Percentiles rank a stretch among this genome's conserved stretches.
phyloP scores from a whole-genome alignment of 2,113 vertebrate species.

The Alectura lathami region DNA sequence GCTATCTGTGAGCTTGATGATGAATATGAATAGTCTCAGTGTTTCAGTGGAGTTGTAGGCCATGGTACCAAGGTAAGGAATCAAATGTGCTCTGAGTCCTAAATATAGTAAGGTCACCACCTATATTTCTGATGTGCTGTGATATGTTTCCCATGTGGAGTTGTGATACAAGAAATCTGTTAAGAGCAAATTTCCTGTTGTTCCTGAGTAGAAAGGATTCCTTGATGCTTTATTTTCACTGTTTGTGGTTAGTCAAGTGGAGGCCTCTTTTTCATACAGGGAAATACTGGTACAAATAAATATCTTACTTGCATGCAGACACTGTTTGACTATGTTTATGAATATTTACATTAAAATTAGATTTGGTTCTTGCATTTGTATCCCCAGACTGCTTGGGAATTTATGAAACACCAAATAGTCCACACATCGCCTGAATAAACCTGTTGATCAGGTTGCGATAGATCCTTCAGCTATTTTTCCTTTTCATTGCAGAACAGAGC shows the following conservation, averaged over 20 bases:
- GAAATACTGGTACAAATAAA: not conserved
- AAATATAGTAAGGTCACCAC: not conserved
- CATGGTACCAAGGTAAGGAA: not conserved
- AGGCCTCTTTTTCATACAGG: not conserved
- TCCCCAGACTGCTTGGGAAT: not conserved
- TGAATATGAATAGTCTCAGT: not conserved
- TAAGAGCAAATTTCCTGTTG: not conserved
- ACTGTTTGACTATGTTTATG: not conserved
- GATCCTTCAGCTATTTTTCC: not conserved
- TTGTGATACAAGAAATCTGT: not conserved
- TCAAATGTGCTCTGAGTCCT: not conserved
- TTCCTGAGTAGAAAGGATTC: not conserved
- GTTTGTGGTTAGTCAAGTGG: not conserved
- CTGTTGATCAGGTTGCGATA: not conserved
- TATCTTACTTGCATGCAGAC: not conserved
- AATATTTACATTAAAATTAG: conserved; percentile 35
- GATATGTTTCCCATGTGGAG: not conserved
- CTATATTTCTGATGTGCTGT: not conserved
- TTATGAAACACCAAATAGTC: conserved; percentile 24
- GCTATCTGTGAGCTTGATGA: not conserved
- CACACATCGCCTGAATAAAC: not conserved
- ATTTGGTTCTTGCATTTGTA: not conserved
- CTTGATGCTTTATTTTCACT: not conserved
- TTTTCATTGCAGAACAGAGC: not conserved
- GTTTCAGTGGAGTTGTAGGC: not conserved